Base-by-base conservation (phyloP, 2,113 vertebrate genomes). In the Entomyzon cyanotis region DNA sequence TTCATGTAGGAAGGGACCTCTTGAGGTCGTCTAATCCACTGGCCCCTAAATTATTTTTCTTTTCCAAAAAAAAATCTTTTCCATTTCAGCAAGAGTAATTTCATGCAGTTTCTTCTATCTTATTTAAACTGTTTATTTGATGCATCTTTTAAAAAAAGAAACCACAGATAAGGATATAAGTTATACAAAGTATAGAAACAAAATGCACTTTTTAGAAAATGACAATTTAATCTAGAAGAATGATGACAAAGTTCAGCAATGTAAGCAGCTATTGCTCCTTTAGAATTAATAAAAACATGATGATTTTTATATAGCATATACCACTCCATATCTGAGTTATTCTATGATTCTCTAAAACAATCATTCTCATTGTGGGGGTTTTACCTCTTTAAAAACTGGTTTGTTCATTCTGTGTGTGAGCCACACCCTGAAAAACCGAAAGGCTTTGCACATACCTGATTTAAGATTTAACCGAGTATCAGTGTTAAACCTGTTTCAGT, bases 381-480 rank as follows among this genome's bases (percentile, higher is more conserved):
- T 81, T 52, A n/a, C 22, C 37, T 68, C 78, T 93, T 81, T 75
- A 60, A 50, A 90, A 89, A 89, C 53, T 49, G 37, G 8, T 73
- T 95, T 89, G 65, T n/a, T 92, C 46, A 12, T 77, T 92, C 76
- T 4, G 0, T 59, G 6, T 65, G 49, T 84, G 60, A 92, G 47
- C 68, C 79, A 53, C 88, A 75, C 92, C 82, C 75, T 64, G 60
- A 74, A 93, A 91, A 94, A 67, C 25, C 0, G 0, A 84, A 70
- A 93, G 33, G 17, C 44, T 93, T 93, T 92, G 60, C 64, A 90
- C 63, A 68, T 70, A 55, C 79, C 52, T 85, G 12, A 84, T 95
- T 92, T 93, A 70, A 83, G 82, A 74, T 88, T 90, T 75, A 86
- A 69, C 47, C 39, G 50, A 27, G 59, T 81, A 87, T 94, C 75